Evolutionary conservation across 2,797 vertebrate genomes (phyloP).

Genomic region (Morelia viridis): DNA sequence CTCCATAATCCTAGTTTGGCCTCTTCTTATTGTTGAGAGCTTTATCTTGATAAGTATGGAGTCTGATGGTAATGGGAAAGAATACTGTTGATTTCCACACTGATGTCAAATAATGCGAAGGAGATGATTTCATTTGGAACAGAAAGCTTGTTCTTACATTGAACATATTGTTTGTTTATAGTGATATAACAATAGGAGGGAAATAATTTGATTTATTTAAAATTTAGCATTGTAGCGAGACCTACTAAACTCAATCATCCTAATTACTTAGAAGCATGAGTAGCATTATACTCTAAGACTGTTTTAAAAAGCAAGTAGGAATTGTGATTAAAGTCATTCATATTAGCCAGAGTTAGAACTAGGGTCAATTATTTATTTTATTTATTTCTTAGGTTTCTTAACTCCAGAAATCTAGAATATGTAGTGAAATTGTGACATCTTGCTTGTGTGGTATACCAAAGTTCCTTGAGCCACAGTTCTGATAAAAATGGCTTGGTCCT

Average conservation of each 20-base stretch:
- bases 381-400: background rate
- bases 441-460: too few species aligned
- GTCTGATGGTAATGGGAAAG: background rate
- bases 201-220: too few species aligned
- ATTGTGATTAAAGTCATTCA: background rate
- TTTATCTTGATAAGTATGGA: background rate
- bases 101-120: background rate
- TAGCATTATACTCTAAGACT: background rate
- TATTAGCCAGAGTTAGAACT: background rate
- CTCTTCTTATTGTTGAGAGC: background rate
- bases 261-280: background rate
- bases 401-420: background rate
- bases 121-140: background rate
- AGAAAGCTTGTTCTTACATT: background rate
- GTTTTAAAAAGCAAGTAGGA: background rate
- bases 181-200: background rate
- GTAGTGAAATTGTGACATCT: background rate
- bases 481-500: background rate
- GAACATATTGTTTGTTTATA: background rate
- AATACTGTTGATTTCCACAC: background rate
- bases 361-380: background rate
- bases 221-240: too few species aligned
- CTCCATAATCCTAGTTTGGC: background rate
- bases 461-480: background rate
- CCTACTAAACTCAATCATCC: background rate